Evolutionary conservation across 1,140 invertebrate genomes (phyloP).

Genomic region (Drosophila rufa): DNA sequence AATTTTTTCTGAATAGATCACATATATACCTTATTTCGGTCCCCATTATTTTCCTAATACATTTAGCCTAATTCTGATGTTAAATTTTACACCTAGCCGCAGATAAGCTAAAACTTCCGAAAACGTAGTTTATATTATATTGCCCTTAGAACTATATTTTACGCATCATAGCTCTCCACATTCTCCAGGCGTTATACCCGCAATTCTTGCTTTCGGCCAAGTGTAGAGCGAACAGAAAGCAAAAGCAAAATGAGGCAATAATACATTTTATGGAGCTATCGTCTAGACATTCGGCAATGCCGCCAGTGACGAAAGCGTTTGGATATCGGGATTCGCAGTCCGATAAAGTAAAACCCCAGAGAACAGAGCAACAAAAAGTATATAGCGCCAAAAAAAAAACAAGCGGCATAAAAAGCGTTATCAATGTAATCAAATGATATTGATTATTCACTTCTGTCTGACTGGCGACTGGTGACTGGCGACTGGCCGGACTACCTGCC

Average conservation of each 20-base stretch:
- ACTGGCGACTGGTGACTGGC: slow-evolving; percentile 5
- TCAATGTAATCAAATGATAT: slow-evolving; percentile 56
- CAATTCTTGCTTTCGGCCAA: slow-evolving; percentile 4
- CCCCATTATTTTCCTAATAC: neutral
- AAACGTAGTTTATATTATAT: neutral
- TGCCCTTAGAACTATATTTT: neutral
- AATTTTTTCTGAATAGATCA: too few relatives aligned
- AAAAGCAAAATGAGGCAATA: slow-evolving; percentile 51
- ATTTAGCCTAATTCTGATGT: neutral
- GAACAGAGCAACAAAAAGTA: slow-evolving; percentile 23
- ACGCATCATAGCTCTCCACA: neutral
- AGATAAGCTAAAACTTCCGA: neutral
- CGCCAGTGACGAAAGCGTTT: slow-evolving; percentile 46
- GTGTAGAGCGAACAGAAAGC: slow-evolving; percentile 26
- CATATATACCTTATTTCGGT: too few relatives aligned
- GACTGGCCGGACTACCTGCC: slow-evolving; percentile 24
- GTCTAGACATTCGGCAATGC: slow-evolving; percentile 52
- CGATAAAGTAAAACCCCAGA: slow-evolving; percentile 35
- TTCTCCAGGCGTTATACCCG: slow-evolving; percentile 14
- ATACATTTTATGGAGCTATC: slow-evolving; percentile 48
- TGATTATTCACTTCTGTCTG: slow-evolving; percentile 55
- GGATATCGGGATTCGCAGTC: slow-evolving; percentile 42
- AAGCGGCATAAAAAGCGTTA: slow-evolving; percentile 36
- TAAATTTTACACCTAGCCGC: too few relatives aligned
- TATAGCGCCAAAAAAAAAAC: slow-evolving; percentile 11